Evolutionary conservation across 37 sponge, comb jelly and placozoan genomes (phyloP).

Genomic region (Theonella swinhoei): DNA sequence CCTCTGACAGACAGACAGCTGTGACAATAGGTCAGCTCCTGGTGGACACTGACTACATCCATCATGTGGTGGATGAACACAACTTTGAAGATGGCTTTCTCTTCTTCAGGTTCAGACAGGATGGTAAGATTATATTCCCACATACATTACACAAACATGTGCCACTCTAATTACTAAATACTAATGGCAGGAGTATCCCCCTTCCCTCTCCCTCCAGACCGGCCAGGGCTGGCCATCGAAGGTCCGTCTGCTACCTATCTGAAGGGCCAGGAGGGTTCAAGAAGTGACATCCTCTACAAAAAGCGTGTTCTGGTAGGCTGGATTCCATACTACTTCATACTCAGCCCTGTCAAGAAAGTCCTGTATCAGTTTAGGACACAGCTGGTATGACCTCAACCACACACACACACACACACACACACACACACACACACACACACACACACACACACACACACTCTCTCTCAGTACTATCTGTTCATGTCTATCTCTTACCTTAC

Average conservation of each 20-base stretch:
- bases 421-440: too few relatives aligned
- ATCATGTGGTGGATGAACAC: slow-evolving; percentile 87
- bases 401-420: too few relatives aligned
- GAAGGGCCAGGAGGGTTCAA: slow-evolving; percentile 52
- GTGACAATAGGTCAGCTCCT: slow-evolving; percentile 78
- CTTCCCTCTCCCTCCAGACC: too few relatives aligned
- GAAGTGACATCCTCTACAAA: slow-evolving; percentile 42
- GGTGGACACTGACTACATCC: slow-evolving; percentile 79
- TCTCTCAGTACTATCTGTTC: too few relatives aligned
- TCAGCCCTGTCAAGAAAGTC: slow-evolving; percentile 43
- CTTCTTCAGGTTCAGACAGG: slow-evolving; percentile 86
- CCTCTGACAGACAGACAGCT: slow-evolving; percentile 47
- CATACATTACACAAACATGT: not conserved
- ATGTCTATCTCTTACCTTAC: not conserved
- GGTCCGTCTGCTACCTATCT: slow-evolving; percentile 73
- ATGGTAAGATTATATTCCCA: slow-evolving; percentile 51
- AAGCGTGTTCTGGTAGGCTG: slow-evolving; percentile 50
- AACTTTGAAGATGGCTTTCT: slow-evolving; percentile 79
- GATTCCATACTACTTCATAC: slow-evolving; percentile 53
- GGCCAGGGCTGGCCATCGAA: slow-evolving; percentile 23
- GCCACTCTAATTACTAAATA: too few relatives aligned
- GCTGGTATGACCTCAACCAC: slow-evolving; percentile 56
- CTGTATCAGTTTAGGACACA: slow-evolving; percentile 76
- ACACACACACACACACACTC: too few relatives aligned
- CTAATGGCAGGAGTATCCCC: too few relatives aligned